These are phyloP conservation scores for Epizoanthus ramosus DNA, from an alignment of 92 coral and sea anemone genomes.

Conservation along the genomic window DNA sequence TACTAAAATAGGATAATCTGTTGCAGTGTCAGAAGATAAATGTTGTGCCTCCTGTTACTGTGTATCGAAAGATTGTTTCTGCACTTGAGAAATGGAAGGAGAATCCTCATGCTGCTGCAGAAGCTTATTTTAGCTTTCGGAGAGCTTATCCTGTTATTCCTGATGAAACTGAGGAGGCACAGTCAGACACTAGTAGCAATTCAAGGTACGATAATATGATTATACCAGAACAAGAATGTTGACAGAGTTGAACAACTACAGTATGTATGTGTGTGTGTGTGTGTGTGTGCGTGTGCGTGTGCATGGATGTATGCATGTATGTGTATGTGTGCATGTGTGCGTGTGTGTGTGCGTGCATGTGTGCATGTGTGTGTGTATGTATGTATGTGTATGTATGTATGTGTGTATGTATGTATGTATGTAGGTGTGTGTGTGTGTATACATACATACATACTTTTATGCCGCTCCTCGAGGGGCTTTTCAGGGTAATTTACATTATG, in stretches of 20 bases:
- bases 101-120: conserved; percentile 72
- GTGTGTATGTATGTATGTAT: too few relatives aligned
- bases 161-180: conserved; percentile 1
- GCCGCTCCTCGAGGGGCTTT: too few relatives aligned
- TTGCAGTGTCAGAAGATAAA: conserved; percentile 58
- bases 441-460: too few relatives aligned
- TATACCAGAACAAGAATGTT: too few relatives aligned
- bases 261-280: background rate
- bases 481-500: too few relatives aligned
- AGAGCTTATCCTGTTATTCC: conserved; percentile 61
- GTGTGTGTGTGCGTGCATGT: too few relatives aligned
- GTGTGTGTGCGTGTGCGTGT: too few relatives aligned
- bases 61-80: conserved; percentile 53
- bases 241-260: background rate
- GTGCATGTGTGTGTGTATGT: too few relatives aligned
- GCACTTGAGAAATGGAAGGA: conserved; percentile 72
- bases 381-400: too few relatives aligned
- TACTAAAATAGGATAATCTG: background rate
- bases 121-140: conserved; percentile 65
- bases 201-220: background rate
- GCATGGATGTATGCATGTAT: too few relatives aligned
- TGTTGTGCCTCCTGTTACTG: conserved; percentile 50
- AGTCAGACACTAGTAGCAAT: background rate
- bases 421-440: too few relatives aligned
- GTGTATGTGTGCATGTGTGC: too few relatives aligned